phyloP scores from a whole-genome alignment of 2,797 vertebrate genomes.

The Tenualosa ilisha region DNA sequence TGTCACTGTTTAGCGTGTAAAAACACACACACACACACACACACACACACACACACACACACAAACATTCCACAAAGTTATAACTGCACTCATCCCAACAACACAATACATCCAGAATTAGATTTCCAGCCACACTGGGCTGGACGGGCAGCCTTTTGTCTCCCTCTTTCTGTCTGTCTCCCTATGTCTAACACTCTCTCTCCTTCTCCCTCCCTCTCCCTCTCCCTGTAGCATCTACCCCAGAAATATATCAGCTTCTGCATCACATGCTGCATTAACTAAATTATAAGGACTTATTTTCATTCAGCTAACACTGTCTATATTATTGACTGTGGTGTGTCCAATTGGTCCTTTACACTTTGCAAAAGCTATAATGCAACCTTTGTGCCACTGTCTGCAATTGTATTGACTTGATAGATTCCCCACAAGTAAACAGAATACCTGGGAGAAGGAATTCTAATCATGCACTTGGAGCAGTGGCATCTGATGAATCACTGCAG shows the following conservation, averaged over 20 bases:
- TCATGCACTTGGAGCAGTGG: not conserved
- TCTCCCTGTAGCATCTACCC: not conserved
- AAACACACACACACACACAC: not conserved
- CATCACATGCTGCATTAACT: not conserved
- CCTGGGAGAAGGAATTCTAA: not conserved
- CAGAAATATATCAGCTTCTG: not conserved
- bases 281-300: not conserved
- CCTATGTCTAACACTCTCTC: not conserved
- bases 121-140: not conserved
- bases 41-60: not conserved
- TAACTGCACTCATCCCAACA: slow-evolving; percentile 10
- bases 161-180: not conserved
- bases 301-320: not conserved
- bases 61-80: slow-evolving; percentile 26
- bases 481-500: slow-evolving; percentile 1
- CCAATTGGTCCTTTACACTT: not conserved
- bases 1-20: not conserved
- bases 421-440: not conserved
- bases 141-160: not conserved
- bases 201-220: not conserved
- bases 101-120: slow-evolving; percentile 11
- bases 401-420: not conserved
- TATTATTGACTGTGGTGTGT: not conserved
- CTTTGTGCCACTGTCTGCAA: not conserved
- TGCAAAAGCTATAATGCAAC: not conserved